A percentile compares a stretch with the other conserved stretches of the same genome.
Conservation (phyloP, 92 coral and sea anemone species). For the Chrysogorgia sp. region DNA sequence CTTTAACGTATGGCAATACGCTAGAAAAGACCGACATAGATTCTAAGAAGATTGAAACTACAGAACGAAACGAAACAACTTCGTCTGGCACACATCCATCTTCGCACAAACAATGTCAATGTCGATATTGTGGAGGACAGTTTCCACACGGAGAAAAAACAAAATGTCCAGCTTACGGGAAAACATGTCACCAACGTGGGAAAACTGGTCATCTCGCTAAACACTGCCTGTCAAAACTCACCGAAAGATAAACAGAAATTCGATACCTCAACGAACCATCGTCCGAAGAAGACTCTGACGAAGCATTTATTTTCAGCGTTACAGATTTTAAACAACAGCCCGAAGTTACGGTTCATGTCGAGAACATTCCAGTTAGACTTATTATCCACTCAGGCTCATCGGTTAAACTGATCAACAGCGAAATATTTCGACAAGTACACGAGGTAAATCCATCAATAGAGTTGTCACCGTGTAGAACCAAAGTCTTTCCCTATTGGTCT, state of each 20-base stretch:
- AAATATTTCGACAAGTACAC: not conserved
- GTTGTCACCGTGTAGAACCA: not conserved
- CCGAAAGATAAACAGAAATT: slow-evolving; percentile 10
- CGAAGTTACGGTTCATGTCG: not conserved
- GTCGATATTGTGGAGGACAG: slow-evolving; percentile 39
- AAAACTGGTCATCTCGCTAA: slow-evolving; percentile 23
- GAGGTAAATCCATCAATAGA: not conserved
- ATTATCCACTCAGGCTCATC: slow-evolving; percentile 13
- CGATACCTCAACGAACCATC: slow-evolving; percentile 20
- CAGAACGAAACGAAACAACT: not conserved
- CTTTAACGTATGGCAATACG: no score
- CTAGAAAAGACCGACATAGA: slow-evolving; percentile 23
- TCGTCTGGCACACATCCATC: no score
- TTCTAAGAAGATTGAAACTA: slow-evolving; percentile 12
- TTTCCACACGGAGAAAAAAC: slow-evolving; percentile 43
- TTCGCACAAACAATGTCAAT: no score
- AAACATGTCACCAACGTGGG: slow-evolving; percentile 19
- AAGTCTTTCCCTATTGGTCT: slow-evolving; percentile 23
- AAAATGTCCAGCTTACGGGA: slow-evolving; percentile 37
- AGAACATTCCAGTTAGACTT: slow-evolving; percentile 10
- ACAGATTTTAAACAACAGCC: not conserved
- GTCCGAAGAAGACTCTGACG: slow-evolving; percentile 26
- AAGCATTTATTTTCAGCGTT: not conserved
- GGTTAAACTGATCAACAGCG: slow-evolving; percentile 3
- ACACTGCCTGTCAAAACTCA: slow-evolving; percentile 6